phyloP scores from a whole-genome alignment of 53 echinoderm and acorn worm species.

The Holothuria scabra region DNA sequence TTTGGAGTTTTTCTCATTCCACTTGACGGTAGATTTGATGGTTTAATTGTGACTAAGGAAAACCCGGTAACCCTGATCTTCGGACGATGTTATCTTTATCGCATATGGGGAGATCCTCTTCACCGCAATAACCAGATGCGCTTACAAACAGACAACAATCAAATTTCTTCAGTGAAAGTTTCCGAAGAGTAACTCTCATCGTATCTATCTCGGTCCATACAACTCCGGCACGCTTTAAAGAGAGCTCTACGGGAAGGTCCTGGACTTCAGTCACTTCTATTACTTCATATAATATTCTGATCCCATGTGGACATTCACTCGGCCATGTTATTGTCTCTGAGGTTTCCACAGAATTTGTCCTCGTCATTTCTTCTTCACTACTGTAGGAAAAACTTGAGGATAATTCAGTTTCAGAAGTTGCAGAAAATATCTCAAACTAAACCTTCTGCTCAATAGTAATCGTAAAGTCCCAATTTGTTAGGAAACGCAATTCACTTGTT shows the following conservation, averaged over 20 bases:
- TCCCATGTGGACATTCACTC: slow-evolving; percentile 2
- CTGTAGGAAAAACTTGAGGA: neutral
- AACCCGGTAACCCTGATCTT: no score
- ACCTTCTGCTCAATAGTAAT: neutral
- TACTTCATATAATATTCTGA: neutral
- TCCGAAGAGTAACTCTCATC: neutral
- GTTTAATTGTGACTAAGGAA: no score
- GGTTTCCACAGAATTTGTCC: neutral
- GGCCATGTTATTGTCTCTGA: neutral
- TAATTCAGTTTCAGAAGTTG: neutral
- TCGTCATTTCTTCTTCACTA: slow-evolving; percentile 4
- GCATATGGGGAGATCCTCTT: no score
- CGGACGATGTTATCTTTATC: no score
- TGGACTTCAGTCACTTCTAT: neutral
- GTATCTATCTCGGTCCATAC: neutral
- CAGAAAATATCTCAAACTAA: neutral
- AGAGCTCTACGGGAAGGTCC: neutral
- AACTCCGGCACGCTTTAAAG: neutral
- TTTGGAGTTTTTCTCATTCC: no score
- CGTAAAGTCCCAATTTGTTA: neutral
- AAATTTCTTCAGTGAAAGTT: neutral
- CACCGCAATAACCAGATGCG: no score
- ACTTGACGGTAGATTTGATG: no score
- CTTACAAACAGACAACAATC: neutral
- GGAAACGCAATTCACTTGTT: neutral